Evolutionary conservation across 2,113 vertebrate species (phyloP).

Genomic region (Hydropotes inermis): DNA sequence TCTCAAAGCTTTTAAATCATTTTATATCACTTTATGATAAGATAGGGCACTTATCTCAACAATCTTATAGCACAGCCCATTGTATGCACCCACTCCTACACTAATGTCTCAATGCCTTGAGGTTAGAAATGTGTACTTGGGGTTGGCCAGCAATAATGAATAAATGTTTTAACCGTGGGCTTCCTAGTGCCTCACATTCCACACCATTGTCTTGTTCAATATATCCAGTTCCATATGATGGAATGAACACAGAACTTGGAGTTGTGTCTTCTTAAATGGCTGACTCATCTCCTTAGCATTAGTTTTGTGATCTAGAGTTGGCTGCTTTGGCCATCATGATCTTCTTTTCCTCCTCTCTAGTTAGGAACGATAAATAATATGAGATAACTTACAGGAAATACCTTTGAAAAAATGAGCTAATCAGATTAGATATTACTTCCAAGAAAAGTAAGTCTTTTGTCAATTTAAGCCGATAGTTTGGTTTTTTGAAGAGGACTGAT

Average conservation of each 20-base stretch:
- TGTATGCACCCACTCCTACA: background rate
- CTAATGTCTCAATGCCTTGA: background rate
- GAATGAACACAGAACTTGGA: background rate
- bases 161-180: background rate
- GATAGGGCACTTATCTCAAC: background rate
- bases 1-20: background rate
- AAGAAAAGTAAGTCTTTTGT: background rate
- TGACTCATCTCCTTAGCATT: background rate
- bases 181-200: background rate
- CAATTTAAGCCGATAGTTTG: background rate
- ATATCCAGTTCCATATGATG: background rate
- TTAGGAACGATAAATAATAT: background rate
- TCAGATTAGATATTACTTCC: background rate
- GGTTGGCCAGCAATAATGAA: background rate
- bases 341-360: background rate
- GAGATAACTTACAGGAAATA: background rate
- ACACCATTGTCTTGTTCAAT: background rate
- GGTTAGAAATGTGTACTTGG: background rate
- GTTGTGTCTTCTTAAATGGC: background rate
- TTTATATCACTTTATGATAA: background rate
- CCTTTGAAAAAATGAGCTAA: background rate
- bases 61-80: background rate
- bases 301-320: background rate
- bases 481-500: background rate
- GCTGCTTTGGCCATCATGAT: background rate